Conservation (phyloP, 2,113 vertebrate species). For the Pteropus alecto region DNA sequence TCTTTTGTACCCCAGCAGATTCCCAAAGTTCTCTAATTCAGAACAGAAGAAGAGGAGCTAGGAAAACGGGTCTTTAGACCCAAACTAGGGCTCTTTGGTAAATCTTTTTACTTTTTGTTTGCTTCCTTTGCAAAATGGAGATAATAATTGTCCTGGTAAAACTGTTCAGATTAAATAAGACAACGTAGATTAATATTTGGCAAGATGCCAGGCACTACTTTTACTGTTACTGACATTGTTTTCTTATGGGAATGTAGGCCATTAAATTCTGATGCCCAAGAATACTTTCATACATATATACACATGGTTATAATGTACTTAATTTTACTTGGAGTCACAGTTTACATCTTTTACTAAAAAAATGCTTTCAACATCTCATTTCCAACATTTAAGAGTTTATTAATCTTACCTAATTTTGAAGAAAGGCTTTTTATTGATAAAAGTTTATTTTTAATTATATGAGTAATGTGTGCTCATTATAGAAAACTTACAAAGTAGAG, state of each 20-base stretch:
- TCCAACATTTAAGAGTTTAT: background rate
- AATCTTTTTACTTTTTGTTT: background rate
- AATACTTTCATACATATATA: background rate
- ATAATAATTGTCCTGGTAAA: background rate
- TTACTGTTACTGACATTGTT: background rate
- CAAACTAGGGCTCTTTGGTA: background rate
- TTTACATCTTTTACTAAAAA: background rate
- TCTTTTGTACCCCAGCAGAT: background rate
- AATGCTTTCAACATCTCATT: background rate
- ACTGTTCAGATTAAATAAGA: background rate
- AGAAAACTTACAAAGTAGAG: background rate
- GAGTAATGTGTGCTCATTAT: background rate
- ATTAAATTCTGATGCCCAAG: background rate
- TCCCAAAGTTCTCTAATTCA: background rate
- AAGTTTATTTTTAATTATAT: slow-evolving; percentile 12
- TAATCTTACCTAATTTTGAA: background rate
- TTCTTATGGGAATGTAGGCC: background rate
- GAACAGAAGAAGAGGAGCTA: background rate
- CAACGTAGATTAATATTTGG: background rate
- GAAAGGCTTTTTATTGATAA: background rate
- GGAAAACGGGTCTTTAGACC: background rate
- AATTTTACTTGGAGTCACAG: background rate
- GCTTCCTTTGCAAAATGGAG: background rate
- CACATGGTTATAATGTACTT: background rate
- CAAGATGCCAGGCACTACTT: background rate